Percentiles rank a stretch among this genome's conserved stretches.
Conservation (phyloP, 2,113 vertebrate species). For the Sebastes fasciatus region DNA sequence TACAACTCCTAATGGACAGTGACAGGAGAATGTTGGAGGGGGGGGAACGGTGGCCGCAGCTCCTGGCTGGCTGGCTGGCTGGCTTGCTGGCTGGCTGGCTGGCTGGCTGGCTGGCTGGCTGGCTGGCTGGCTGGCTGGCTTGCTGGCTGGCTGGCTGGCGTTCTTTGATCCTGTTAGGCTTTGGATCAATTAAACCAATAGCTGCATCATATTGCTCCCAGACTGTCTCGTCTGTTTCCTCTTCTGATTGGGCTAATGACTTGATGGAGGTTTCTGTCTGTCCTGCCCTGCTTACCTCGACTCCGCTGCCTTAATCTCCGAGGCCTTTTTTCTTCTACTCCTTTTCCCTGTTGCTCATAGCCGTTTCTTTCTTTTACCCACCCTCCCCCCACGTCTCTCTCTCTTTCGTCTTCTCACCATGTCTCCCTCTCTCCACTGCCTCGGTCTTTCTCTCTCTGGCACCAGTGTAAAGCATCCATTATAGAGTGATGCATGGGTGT, state of each 20-base stretch:
- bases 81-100: conserved; percentile 22
- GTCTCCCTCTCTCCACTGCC: conserved; percentile 62
- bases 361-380: conserved; percentile 68
- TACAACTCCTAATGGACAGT: conserved; percentile 66
- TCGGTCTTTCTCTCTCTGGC: conserved; percentile 76
- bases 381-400: conserved; percentile 56
- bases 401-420: conserved; percentile 72
- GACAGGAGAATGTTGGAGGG: conserved; percentile 46
- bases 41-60: conserved; percentile 26
- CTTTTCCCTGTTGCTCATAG: conserved; percentile 62
- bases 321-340: conserved; percentile 62
- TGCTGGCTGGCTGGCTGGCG: conserved; percentile 18
- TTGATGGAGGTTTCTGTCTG: conserved; percentile 61
- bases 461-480: conserved; percentile 86
- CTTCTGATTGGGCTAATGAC: conserved; percentile 72
- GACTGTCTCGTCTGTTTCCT: conserved; percentile 76
- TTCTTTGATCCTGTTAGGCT: conserved; percentile 68
- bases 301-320: conserved; percentile 49
- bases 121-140: conserved; percentile 23
- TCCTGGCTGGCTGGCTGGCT: conserved; percentile 35
- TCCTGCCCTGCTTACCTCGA: conserved; percentile 23
- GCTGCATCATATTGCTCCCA: conserved; percentile 69
- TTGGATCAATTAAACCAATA: conserved; percentile 76
- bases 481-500: conserved; percentile 85
- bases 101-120: conserved; percentile 21